A percentile compares a stretch with the other conserved stretches of the same genome.
phyloP scores from a whole-genome alignment of 2,113 vertebrate species.

The Pelmatolapia mariae region DNA sequence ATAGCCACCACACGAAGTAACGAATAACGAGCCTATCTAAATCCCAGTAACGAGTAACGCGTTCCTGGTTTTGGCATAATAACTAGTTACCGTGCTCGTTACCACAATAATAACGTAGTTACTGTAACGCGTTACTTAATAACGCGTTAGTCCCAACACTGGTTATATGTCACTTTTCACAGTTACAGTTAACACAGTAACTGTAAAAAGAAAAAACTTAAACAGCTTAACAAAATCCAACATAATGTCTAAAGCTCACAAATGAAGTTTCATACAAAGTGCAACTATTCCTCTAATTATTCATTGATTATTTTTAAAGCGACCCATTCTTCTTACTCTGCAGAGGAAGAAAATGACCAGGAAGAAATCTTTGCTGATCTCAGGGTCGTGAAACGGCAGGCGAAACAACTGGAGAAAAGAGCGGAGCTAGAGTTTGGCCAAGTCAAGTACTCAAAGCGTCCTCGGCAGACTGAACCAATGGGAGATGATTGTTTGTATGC shows the following conservation, averaged over 20 bases:
- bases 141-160: too few species aligned
- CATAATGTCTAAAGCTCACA: fast-evolving
- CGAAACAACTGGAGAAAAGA: background rate
- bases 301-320: background rate
- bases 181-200: background rate
- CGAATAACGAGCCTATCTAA: too few species aligned
- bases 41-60: too few species aligned
- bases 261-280: fast-evolving
- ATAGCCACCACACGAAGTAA: too few species aligned
- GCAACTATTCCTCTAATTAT: fast-evolving
- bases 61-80: too few species aligned
- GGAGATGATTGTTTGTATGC: conserved; percentile 28
- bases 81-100: too few species aligned
- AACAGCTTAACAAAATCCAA: background rate
- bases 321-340: background rate
- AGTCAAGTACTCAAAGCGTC: background rate
- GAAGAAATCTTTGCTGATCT: conserved; percentile 49
- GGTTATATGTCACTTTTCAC: background rate
- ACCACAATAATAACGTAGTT: too few species aligned
- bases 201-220: background rate
- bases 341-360: background rate
- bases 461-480: background rate
- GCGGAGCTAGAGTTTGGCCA: conserved; percentile 44
- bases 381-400: background rate
- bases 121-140: too few species aligned